Evolutionary conservation across 2,888 invertebrate genomes (phyloP).

Genomic region (Agonopterix subpropinquella): DNA sequence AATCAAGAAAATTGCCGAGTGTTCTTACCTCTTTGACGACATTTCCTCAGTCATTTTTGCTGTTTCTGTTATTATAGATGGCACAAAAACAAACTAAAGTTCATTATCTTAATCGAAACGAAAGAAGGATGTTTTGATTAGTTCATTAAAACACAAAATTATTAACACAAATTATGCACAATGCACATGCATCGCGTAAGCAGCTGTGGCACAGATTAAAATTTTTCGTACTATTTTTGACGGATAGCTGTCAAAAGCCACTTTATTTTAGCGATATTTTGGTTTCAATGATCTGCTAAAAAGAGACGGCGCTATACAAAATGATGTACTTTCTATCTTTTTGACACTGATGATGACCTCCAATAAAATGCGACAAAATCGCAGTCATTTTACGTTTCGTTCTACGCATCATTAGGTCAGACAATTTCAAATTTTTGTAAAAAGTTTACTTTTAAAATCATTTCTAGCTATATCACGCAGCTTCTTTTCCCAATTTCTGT

Average conservation of each 20-base stretch:
- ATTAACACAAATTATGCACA: slow-evolving; percentile 9
- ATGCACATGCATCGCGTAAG: slow-evolving; percentile 9
- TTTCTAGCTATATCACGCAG: no score
- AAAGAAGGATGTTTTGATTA: slow-evolving; percentile 12
- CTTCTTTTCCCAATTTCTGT: not conserved
- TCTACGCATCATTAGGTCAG: not conserved
- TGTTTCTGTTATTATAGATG: slow-evolving; percentile 30
- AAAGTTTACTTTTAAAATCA: not conserved
- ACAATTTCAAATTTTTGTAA: not conserved
- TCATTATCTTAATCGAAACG: slow-evolving; percentile 33
- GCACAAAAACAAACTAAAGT: slow-evolving; percentile 30
- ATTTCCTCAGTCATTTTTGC: slow-evolving; percentile 61
- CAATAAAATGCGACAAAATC: not conserved
- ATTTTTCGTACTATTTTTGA: not conserved
- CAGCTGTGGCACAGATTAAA: slow-evolving; percentile 3
- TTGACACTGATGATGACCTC: not conserved
- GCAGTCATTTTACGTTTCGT: not conserved
- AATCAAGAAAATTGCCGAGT: not conserved
- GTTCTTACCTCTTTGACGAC: slow-evolving; percentile 66
- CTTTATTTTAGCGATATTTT: not conserved
- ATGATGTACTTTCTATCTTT: not conserved
- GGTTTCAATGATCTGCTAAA: not conserved
- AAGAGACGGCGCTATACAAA: not conserved
- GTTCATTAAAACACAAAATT: slow-evolving; percentile 21
- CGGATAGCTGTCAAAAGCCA: slow-evolving; percentile 5